phyloP scores from a whole-genome alignment of 2,888 invertebrate genomes.

The Amaurobius ferox region DNA sequence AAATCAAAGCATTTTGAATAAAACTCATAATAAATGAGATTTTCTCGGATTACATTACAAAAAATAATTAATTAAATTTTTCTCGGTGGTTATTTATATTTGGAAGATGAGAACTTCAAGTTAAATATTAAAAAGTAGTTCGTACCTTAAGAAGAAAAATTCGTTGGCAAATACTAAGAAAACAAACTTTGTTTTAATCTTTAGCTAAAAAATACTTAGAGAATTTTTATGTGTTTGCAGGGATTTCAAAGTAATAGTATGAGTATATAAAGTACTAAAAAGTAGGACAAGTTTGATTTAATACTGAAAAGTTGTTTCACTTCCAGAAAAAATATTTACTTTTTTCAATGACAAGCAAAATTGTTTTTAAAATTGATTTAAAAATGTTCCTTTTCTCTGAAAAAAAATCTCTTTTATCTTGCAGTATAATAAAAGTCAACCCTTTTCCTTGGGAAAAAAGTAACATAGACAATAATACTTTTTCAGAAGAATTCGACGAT shows the following conservation, averaged over 20 bases:
- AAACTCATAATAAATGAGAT: no score
- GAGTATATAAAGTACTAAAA: neutral
- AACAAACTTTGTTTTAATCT: neutral
- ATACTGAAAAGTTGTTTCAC: neutral
- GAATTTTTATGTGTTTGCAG: neutral
- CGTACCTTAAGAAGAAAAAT: no score
- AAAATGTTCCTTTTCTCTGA: neutral
- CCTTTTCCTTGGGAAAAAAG: neutral
- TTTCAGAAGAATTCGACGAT: neutral
- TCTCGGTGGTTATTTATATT: no score
- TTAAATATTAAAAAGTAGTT: no score
- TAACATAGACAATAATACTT: neutral
- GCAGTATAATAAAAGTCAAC: neutral
- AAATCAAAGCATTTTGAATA: no score
- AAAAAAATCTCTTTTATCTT: neutral
- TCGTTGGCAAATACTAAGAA: neutral
- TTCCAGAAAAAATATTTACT: neutral
- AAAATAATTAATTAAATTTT: no score
- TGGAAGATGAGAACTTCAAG: no score
- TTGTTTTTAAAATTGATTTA: neutral
- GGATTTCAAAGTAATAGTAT: conserved; percentile 5
- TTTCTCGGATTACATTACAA: no score
- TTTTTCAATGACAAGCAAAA: neutral
- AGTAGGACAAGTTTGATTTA: neutral
- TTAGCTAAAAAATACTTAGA: neutral